Percentiles rank a stretch among this genome's conserved stretches.
phyloP scores from a whole-genome alignment of 2,888 invertebrate genomes.

The Mamestra brassicae region DNA sequence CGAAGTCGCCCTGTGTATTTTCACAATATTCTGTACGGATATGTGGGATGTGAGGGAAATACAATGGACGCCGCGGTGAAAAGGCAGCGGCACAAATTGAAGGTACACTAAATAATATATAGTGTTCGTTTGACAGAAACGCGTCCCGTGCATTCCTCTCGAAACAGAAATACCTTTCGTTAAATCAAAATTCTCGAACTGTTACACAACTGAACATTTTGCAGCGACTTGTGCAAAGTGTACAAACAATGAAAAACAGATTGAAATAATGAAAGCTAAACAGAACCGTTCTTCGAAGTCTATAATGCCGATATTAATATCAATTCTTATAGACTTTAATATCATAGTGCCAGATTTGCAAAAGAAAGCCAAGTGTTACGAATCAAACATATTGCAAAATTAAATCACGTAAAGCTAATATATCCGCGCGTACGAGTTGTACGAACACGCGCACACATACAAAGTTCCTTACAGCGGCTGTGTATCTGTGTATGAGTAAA shows the following conservation, averaged over 20 bases:
- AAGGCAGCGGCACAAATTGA: slow-evolving; percentile 31
- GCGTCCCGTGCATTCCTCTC: neutral
- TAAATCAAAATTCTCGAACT: slow-evolving; percentile 14
- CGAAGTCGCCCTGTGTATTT: slow-evolving; percentile 61
- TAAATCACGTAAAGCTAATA: slow-evolving; percentile 62
- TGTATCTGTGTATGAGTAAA: slow-evolving; percentile 5
- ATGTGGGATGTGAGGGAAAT: slow-evolving; percentile 47
- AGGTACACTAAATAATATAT: slow-evolving; percentile 28
- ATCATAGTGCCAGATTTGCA: slow-evolving; percentile 36
- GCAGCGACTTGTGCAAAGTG: neutral
- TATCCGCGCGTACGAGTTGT: slow-evolving; percentile 35
- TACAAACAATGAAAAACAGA: slow-evolving; percentile 33
- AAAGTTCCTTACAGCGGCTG: neutral
- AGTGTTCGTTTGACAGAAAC: slow-evolving; percentile 12
- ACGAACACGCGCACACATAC: slow-evolving; percentile 6
- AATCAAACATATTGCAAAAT: slow-evolving; percentile 57
- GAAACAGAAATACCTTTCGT: slow-evolving; percentile 33
- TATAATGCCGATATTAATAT: slow-evolving; percentile 51
- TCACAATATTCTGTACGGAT: slow-evolving; percentile 60
- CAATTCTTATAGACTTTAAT: slow-evolving; percentile 51
- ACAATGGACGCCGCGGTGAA: slow-evolving; percentile 36
- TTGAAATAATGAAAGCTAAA: slow-evolving; percentile 27
- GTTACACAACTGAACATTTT: slow-evolving; percentile 8
- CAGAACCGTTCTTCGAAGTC: slow-evolving; percentile 29
- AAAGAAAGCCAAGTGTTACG: slow-evolving; percentile 37